Percentiles rank a stretch among this genome's conserved stretches.
Evolutionary conservation across 2,797 vertebrate genomes (phyloP).

Genomic region (Acrossocheilus wenchowensis): DNA sequence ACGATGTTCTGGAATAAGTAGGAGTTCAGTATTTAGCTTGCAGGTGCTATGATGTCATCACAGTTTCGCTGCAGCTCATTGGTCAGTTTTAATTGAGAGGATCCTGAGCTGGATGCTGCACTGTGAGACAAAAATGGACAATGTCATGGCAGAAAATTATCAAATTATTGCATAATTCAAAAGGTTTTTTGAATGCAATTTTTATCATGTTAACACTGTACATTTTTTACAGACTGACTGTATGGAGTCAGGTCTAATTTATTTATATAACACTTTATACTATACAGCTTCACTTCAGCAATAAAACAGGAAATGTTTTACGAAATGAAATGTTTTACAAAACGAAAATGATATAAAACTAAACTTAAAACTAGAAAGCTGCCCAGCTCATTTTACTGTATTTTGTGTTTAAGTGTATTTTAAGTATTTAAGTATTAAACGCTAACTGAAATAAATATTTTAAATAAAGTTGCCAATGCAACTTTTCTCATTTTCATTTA

Average conservation of each 20-base stretch:
- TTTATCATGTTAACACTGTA: not conserved
- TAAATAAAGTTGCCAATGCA: not conserved
- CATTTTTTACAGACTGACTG: too few species aligned
- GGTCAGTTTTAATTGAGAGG: not conserved
- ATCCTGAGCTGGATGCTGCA: not conserved
- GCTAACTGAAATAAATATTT: not conserved
- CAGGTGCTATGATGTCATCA: not conserved
- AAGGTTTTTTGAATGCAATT: too few species aligned
- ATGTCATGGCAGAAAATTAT: not conserved
- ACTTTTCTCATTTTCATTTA: too few species aligned
- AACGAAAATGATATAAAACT: not conserved
- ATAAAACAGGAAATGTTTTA: too few species aligned
- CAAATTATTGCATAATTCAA: not conserved
- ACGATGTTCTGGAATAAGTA: not conserved
- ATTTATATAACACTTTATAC: too few species aligned
- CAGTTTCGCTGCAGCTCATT: not conserved
- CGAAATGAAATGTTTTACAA: too few species aligned
- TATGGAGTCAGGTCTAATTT: too few species aligned
- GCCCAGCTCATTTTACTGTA: not conserved
- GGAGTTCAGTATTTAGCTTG: constrained; percentile 1
- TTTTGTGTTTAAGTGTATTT: not conserved
- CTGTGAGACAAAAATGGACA: not conserved
- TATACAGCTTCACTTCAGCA: too few species aligned
- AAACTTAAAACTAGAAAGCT: not conserved
- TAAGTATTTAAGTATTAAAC: not conserved